Evolutionary conservation across 2,797 vertebrate species (phyloP), one percentile per base, ranked within the genome.

Genomic region (Chrysocyon brachyurus): DNA sequence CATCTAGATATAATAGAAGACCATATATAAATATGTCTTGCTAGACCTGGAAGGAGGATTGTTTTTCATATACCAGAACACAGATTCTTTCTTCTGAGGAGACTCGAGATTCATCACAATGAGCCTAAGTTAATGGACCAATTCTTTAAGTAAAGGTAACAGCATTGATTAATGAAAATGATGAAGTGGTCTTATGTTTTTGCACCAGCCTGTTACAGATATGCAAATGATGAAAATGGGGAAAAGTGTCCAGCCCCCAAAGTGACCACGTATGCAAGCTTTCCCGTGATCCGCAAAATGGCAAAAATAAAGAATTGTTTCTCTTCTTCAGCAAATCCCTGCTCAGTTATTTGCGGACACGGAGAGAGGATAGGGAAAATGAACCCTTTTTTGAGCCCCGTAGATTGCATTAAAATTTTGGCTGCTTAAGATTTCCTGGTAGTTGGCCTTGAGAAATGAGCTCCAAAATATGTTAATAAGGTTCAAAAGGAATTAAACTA

Each of bases 61-160:
- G 26, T 16, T 89, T 90, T 87, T 52, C 56, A 78, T 72, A 46
- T 83, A 61, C 36, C 22, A 61, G 40, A 84, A 85, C 26, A 91
- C 31, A 96, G 31, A n/a, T 86, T 95, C 56, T 78, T 91, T 84
- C 28, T 94, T 85, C 54, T 63, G 36, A 19, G 15, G 28, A 89
- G 46, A 92, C 12, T 96, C 54, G 72, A 94, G 78, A 91, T 83
- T 97, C 57, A 94, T 72, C 81, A 81, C 70, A 95, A 95, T 85
- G 77, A 94, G 28, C 54, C 73, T n/a, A 68, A 95, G 63, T 63
- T 90, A 97, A 95, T 72, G 46, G 73, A 77, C 40, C 36, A 95
- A 95, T 24, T 31, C 40, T 90, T 95, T 93, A 92, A 91, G 31
- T 91, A 97, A 94, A 97, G 46, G 82, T 94, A 97, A 87, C 64